These are phyloP conservation scores for Chiridota heheva DNA, from an alignment of 35 echinoderm and acorn worm species.

Conservation along the genomic window DNA sequence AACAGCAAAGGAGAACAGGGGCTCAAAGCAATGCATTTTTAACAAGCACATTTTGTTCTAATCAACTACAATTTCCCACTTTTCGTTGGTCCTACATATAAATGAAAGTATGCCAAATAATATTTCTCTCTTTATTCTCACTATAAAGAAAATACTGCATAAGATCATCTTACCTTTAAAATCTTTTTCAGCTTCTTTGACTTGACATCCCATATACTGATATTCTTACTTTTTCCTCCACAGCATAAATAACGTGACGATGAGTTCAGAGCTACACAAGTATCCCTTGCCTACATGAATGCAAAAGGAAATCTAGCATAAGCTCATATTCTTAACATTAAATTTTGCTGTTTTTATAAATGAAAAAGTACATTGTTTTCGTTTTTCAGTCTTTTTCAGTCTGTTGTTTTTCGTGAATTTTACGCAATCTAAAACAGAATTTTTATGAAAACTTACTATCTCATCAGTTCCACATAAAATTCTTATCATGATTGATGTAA, in stretches of 20 bases:
- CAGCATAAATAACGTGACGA: conserved; percentile 75
- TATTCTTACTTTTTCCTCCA: conserved; percentile 78
- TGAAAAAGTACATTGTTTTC: neutral
- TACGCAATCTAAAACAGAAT: no score
- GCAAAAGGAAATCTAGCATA: neutral
- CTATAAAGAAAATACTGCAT: neutral
- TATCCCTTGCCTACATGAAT: conserved; percentile 75
- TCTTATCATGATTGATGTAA: no score
- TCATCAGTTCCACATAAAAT: no score
- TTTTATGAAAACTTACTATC: no score
- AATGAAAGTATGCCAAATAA: neutral
- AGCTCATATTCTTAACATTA: neutral
- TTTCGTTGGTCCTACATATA: neutral
- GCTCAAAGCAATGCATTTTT: neutral
- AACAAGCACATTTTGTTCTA: neutral
- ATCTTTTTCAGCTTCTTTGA: conserved; percentile 84
- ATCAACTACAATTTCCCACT: neutral
- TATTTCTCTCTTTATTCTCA: neutral
- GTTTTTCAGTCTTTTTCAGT: no score
- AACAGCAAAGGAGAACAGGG: no score
- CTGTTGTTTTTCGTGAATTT: no score
- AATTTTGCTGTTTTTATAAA: neutral
- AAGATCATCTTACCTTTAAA: conserved; percentile 67
- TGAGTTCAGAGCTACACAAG: conserved; percentile 80
- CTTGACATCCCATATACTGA: conserved; percentile 92